A percentile compares a stretch with the other conserved stretches of the same genome.
phyloP scores from a whole-genome alignment of 2,113 vertebrate genomes.

The Colossoma macropomum region DNA sequence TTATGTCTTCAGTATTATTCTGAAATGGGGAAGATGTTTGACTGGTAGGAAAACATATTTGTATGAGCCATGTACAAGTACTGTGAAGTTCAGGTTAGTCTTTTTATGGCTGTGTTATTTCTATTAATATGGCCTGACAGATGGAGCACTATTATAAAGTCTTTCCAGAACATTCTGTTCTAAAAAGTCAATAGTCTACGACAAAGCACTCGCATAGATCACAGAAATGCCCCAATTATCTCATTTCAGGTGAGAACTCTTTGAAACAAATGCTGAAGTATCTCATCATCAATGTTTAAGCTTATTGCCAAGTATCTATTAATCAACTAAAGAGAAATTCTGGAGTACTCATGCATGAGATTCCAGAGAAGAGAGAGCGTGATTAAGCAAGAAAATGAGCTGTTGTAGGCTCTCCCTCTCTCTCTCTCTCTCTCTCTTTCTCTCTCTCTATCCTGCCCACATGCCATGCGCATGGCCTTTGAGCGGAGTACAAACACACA shows the following conservation, averaged over 20 bases:
- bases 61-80: no score
- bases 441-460: background rate
- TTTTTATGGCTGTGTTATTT: no score
- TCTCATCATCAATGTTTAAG: background rate
- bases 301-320: conserved; percentile 13
- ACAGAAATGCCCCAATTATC: background rate
- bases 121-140: no score
- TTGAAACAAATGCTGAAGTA: background rate
- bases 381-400: conserved; percentile 25
- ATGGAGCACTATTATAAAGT: background rate
- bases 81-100: no score
- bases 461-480: conserved; percentile 1
- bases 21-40: no score
- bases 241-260: background rate
- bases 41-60: no score
- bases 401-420: background rate
- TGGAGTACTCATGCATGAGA: conserved; percentile 59
- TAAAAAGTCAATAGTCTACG: background rate
- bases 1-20: no score
- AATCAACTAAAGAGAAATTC: conserved; percentile 63
- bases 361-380: conserved; percentile 65
- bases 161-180: background rate
- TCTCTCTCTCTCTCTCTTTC: conserved; percentile 4
- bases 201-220: background rate
- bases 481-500: background rate